phyloP scores from a whole-genome alignment of 1,140 invertebrate genomes.

The Zaprionus kolodkinae region DNA sequence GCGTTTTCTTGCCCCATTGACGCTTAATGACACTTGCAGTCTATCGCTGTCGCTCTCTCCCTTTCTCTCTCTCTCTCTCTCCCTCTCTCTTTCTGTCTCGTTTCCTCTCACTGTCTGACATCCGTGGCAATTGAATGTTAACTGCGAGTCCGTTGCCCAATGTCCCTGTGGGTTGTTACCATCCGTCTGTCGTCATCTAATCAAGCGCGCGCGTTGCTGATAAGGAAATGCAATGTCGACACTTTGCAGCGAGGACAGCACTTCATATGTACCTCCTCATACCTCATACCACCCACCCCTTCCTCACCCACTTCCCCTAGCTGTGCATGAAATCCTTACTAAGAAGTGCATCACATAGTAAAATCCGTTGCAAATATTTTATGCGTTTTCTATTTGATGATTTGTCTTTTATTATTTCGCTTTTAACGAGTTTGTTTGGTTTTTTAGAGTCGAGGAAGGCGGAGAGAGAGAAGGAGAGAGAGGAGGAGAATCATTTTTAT shows the following conservation, averaged over 20 bases:
- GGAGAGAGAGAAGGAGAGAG: background rate
- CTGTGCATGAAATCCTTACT: no score
- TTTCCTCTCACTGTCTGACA: slow-evolving; percentile 5
- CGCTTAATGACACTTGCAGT: slow-evolving; percentile 49
- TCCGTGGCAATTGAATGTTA: slow-evolving; percentile 52
- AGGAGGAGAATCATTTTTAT: slow-evolving; percentile 1
- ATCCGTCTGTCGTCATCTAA: slow-evolving; percentile 46
- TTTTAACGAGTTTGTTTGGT: slow-evolving; percentile 32
- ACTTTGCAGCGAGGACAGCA: slow-evolving; percentile 28
- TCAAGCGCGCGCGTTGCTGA: slow-evolving; percentile 64
- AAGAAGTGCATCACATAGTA: background rate
- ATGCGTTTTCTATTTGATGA: slow-evolving; percentile 49
- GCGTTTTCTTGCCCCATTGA: slow-evolving; percentile 69
- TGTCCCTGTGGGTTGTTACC: slow-evolving; percentile 36
- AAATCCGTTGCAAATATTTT: slow-evolving; percentile 43
- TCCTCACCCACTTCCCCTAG: background rate
- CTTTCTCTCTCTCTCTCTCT: background rate
- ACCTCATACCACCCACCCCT: background rate
- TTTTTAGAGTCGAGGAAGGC: background rate
- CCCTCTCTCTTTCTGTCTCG: slow-evolving; percentile 7
- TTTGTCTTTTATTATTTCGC: slow-evolving; percentile 54
- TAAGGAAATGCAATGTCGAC: slow-evolving; percentile 66
- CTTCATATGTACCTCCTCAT: background rate
- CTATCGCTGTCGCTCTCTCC: slow-evolving; percentile 24
- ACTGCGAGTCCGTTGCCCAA: slow-evolving; percentile 49